Conservation (phyloP, 2,797 vertebrate genomes). For the Eulemur albifrons region DNA sequence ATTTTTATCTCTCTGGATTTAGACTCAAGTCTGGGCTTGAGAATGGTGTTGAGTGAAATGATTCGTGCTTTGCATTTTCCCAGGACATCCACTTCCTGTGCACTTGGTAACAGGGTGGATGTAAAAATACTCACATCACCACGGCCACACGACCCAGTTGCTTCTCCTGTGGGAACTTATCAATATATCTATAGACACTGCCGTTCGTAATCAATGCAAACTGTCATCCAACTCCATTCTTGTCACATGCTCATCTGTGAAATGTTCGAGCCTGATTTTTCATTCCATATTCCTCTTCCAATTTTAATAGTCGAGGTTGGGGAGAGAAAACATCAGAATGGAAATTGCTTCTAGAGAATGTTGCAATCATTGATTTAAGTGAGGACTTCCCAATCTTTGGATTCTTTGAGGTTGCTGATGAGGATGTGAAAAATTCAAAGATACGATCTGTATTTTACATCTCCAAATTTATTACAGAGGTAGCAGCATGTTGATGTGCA, state of each 20-base stretch:
- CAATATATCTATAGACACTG: rapidly evolving
- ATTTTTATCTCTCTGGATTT: background rate
- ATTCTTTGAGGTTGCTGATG: background rate
- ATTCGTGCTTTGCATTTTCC: background rate
- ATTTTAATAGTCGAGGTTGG: rapidly evolving
- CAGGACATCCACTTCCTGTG: background rate
- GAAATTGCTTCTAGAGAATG: slow-evolving; percentile 44
- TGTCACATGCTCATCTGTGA: background rate
- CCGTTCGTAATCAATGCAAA: background rate
- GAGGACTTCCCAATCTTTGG: background rate
- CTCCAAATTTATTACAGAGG: slow-evolving; percentile 37
- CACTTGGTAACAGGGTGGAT: rapidly evolving
- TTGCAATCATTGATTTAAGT: background rate
- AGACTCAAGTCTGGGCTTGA: background rate
- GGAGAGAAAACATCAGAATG: background rate
- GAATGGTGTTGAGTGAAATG: background rate
- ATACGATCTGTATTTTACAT: background rate
- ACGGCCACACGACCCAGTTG: rapidly evolving
- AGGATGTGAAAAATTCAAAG: background rate
- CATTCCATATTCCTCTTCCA: background rate
- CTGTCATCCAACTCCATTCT: background rate
- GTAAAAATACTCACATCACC: rapidly evolving
- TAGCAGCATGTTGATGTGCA: background rate
- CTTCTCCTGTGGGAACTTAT: rapidly evolving
- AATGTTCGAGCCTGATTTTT: background rate